These are phyloP conservation scores for Danio tinwini DNA, from an alignment of 2,797 vertebrate species.

Conservation along the genomic window DNA sequence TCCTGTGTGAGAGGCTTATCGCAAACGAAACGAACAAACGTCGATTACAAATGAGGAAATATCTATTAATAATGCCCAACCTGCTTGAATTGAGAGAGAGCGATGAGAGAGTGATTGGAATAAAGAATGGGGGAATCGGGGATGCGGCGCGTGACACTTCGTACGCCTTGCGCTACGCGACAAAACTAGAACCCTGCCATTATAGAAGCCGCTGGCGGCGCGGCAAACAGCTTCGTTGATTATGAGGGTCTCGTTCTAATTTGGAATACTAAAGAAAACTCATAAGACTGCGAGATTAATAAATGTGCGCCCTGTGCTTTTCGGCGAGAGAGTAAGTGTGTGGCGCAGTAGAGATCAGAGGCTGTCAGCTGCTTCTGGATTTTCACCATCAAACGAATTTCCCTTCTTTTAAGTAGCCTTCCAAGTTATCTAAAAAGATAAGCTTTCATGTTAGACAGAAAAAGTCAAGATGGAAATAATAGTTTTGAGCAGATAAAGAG, in stretches of 20 bases:
- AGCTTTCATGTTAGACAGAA: conserved; percentile 27
- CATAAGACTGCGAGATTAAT: not conserved
- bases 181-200: not conserved
- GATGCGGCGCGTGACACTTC: conserved; percentile 16
- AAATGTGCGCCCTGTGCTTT: not conserved
- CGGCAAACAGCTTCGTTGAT: conserved; percentile 1
- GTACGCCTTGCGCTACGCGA: not conserved
- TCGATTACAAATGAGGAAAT: not conserved
- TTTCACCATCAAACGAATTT: conserved; percentile 37
- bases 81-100: no score
- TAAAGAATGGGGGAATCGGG: conserved; percentile 9
- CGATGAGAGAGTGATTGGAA: conserved; percentile 30
- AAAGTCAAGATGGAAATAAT: conserved; percentile 44
- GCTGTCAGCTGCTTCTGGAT: conserved; percentile 30
- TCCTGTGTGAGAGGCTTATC: not conserved
- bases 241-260: conserved; percentile 9
- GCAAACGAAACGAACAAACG: not conserved
- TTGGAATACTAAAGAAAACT: not conserved
- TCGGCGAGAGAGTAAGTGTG: not conserved
- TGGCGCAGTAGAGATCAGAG: conserved; percentile 23
- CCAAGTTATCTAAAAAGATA: conserved; percentile 16
- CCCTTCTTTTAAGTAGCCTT: conserved; percentile 18
- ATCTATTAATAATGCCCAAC: conserved; percentile 1
- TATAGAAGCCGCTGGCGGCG: not conserved
- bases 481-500: conserved; percentile 41